Base-by-base conservation (phyloP, 2,113 vertebrate species). In the Marcusenius ussheri region DNA sequence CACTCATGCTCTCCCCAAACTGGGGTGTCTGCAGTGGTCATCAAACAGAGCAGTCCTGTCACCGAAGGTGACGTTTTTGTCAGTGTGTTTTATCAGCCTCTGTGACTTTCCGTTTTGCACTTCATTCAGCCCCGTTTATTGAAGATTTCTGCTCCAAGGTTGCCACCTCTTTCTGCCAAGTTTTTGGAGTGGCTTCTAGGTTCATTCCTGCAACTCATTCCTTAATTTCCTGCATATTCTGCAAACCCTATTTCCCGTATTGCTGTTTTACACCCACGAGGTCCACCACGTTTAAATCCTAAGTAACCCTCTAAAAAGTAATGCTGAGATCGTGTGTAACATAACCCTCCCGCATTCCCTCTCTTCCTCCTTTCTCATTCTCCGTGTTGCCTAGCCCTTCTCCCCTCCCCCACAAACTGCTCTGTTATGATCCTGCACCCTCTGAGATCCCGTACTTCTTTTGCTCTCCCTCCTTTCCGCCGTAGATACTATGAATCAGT, bases 401-500 rank as follows among this genome's bases (percentile, higher is more conserved):
- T 90, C 92, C 92, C 91, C 92, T 90, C 93, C 91, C 93, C 92
- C 91, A 90, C 89, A 92, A 90, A 62, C 90, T 83, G 88, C 88
- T 91, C 91, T 93, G 92, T 93, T 93, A 92, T 92, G 93, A 93
- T 93, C 93, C 91, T 90, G 83, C 90, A 90, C 83, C 90, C 93
- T 93, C 94, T 94, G 92, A 94, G 94, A 93, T 93, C 93, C 92
- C 93, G 91, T 91, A 93, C 92, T 93, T 90, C 92, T 94, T 92
- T 93, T 92, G 92, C 93, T 93, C 92, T 92, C 88, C 90, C 92
- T 93, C 94, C 93, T 93, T 88, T 85, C 84, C 89, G 87, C 90
- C 87, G 56, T 66, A 91, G 93, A 94, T 90, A 93, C 92, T 95
- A 92, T 94, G 94, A 93, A 96, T 94, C 95, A 94, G 94, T 93